Evolutionary conservation across 2,113 vertebrate species (phyloP).

Genomic region (Cryptotis parvus): DNA sequence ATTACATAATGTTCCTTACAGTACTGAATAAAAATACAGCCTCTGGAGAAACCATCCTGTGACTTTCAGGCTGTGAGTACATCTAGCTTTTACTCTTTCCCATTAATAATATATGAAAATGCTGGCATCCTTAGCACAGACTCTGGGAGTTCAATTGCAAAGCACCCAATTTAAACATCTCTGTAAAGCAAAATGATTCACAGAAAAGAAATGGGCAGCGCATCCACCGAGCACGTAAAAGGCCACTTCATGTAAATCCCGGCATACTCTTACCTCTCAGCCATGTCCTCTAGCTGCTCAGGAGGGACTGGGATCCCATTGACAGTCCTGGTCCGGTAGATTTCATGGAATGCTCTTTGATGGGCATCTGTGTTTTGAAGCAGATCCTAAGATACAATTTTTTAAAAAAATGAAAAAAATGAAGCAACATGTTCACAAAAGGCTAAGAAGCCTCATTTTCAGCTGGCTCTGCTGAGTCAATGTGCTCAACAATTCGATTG

Average conservation of each 20-base stretch:
- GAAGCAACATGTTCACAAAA: slow-evolving; percentile 81
- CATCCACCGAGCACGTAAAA: slow-evolving; percentile 45
- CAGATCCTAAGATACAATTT: slow-evolving; percentile 91
- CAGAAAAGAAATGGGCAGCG: slow-evolving; percentile 59
- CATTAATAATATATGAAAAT: slow-evolving; percentile 58
- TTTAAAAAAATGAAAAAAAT: slow-evolving; percentile 67
- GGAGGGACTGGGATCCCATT: slow-evolving; percentile 96
- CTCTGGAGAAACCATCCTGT: slow-evolving; percentile 67
- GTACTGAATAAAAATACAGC: slow-evolving; percentile 79
- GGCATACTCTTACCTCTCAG: slow-evolving; percentile 92
- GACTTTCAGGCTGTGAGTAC: slow-evolving; percentile 64
- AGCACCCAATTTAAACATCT: slow-evolving; percentile 28
- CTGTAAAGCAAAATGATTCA: slow-evolving; percentile 27
- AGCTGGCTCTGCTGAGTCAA: slow-evolving; percentile 87
- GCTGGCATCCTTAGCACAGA: slow-evolving; percentile 46
- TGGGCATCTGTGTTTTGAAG: slow-evolving; percentile 95
- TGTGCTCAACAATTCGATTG: slow-evolving; percentile 82
- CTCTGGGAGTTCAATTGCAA: slow-evolving; percentile 40
- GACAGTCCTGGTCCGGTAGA: slow-evolving; percentile 94
- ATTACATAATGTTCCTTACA: slow-evolving; percentile 86
- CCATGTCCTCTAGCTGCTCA: slow-evolving; percentile 98
- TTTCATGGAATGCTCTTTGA: slow-evolving; percentile 96
- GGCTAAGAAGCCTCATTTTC: slow-evolving; percentile 84
- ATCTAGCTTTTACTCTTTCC: slow-evolving; percentile 57
- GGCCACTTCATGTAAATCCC: slow-evolving; percentile 56